Conservation (phyloP, 2,888 invertebrate species). For the Coecobrya sp. region DNA sequence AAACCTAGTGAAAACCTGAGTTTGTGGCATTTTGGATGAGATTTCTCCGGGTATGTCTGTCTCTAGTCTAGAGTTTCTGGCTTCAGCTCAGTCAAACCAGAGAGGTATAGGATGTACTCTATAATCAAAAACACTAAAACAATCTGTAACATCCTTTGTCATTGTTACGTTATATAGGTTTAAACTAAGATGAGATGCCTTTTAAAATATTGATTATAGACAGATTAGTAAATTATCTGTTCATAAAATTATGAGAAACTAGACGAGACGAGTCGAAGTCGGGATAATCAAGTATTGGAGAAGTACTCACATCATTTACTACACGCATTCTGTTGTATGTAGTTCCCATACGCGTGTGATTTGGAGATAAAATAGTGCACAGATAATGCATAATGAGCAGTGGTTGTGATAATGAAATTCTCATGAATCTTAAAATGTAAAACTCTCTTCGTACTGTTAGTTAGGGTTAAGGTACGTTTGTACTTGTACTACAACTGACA, state of each 20-base stretch:
- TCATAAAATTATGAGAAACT: constrained; percentile 18
- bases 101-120: neutral
- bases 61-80: neutral
- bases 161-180: neutral
- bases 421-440: neutral
- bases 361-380: neutral
- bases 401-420: neutral
- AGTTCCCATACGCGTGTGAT: neutral
- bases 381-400: neutral
- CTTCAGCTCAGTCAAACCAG: neutral
- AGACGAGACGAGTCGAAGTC: constrained; percentile 40
- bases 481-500: too few relatives aligned
- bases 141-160: neutral
- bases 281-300: neutral
- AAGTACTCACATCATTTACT: neutral
- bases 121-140: neutral
- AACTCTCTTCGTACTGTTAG: neutral
- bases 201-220: neutral
- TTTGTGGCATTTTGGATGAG: neutral
- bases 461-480: too few relatives aligned
- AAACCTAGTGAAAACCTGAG: too few relatives aligned
- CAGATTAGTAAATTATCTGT: neutral
- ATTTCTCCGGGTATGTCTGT: constrained; percentile 7
- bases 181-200: neutral
- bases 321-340: neutral